Conservation (phyloP, 2,888 invertebrate species). For the Plusia festucae region DNA sequence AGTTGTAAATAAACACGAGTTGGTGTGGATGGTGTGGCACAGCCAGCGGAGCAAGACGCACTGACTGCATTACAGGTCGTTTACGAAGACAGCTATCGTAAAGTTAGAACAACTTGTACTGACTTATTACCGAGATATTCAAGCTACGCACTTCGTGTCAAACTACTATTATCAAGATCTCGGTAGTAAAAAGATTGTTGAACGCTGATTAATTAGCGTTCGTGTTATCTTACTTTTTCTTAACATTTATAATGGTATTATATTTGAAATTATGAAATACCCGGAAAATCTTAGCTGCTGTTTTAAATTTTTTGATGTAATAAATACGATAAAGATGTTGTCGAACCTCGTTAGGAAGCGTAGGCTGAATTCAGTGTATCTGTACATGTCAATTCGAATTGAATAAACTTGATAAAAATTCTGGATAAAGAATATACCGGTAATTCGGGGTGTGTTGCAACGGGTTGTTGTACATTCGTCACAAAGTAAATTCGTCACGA, state of each 20-base stretch:
- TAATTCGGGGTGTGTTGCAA: no score
- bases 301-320: no score
- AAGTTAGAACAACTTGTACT: slow-evolving; percentile 33
- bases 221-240: slow-evolving; percentile 11
- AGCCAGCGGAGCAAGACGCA: slow-evolving; percentile 73
- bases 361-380: no score
- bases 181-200: background rate
- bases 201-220: slow-evolving; percentile 14
- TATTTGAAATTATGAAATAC: no score
- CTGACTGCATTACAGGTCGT: slow-evolving; percentile 67
- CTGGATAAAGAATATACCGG: no score
- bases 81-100: slow-evolving; percentile 24
- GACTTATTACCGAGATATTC: slow-evolving; percentile 34
- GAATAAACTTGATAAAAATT: no score
- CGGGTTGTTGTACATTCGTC: no score
- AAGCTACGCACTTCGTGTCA: slow-evolving; percentile 36
- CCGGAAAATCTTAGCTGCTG: no score
- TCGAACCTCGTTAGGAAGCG: no score
- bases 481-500: no score
- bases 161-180: slow-evolving; percentile 13
- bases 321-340: no score
- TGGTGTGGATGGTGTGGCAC: slow-evolving; percentile 59
- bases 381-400: no score
- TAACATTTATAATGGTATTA: background rate
- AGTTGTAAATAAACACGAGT: background rate